Evolutionary conservation across 2,797 vertebrate genomes (phyloP).

Genomic region (Mionectes olivaceus): DNA sequence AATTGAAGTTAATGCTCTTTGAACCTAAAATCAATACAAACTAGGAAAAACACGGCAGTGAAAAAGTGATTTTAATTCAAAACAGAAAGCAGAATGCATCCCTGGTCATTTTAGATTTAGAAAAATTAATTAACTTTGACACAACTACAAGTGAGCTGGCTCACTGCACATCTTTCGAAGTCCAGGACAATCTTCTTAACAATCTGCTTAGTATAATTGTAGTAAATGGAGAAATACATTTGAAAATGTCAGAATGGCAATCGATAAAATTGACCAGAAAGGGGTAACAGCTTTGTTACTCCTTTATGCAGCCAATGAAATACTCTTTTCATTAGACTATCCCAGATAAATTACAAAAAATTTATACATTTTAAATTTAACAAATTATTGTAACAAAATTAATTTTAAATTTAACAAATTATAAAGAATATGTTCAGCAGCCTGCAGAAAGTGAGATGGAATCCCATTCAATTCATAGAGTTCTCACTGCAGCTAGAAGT

Average conservation of each 20-base stretch:
- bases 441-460: not conserved
- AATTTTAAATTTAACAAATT: not conserved
- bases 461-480: not conserved
- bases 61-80: constrained; percentile 64
- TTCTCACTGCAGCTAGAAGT: not conserved
- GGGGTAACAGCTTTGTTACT: constrained; percentile 9
- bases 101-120: constrained; percentile 35
- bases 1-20: constrained; percentile 54
- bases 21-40: constrained; percentile 56
- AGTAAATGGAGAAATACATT: constrained; percentile 51
- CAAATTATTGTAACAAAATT: no score
- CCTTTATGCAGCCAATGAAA: constrained; percentile 2
- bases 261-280: constrained; percentile 52
- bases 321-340: not conserved
- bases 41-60: constrained; percentile 8
- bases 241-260: constrained; percentile 51
- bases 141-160: constrained; percentile 40
- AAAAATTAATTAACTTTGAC: constrained; percentile 67
- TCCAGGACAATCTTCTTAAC: constrained; percentile 44
- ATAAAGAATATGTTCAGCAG: not conserved
- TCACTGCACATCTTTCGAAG: constrained; percentile 5
- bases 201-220: constrained; percentile 46
- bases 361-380: no score
- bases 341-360: constrained; percentile 1
- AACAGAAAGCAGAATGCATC: constrained; percentile 40